Evolutionary conservation across 1,140 invertebrate species (phyloP), one percentile per base, ranked within the genome.

Genomic region (Lasioglossum baleicum): DNA sequence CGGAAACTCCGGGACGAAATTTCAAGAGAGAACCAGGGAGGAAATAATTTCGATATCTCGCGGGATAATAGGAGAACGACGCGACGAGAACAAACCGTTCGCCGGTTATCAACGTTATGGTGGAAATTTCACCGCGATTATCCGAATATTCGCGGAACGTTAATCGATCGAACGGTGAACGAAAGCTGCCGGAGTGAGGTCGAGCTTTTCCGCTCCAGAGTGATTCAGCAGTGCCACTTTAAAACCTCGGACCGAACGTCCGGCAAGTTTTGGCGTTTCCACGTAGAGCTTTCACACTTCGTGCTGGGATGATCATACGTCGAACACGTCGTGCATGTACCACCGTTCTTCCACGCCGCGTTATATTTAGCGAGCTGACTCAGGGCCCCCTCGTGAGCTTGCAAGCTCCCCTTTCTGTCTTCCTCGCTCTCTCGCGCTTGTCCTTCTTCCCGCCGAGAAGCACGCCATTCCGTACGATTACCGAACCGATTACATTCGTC

Each of bases 361-460:
- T 88, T 87, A 87, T 87, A 87, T 88, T 88, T 86, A 87, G 83
- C 74, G 65, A 71, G 60, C 68, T 88, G 83, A 89, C 85, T 85
- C 87, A 88, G 70, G 73, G 17, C 68, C 81, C 76, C 35, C 70
- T 61, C 60, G 13, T 63, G 82, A 68, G 82, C 85, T 87, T 87
- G 63, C 71, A 86, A 85, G 67, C 84, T 80, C 77, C 66, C 64
- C 70, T 63, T 71, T 77, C 80, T 66, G 2, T 87, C 86, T 75
- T 48, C 77, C 60, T 74, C 76, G n/a, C 60, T 58, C 58, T 8
- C 35, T 1, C 17, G 73, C n/a, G 73, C 75, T 81, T 87, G n/a
- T 82, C 77, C 77, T 81, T 79, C 65, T 79, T 81, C n/a, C 61
- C 60, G 63, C 22, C 53, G 44, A 61, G 61, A 10, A 80, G 7